phyloP scores from a whole-genome alignment of 2,797 vertebrate genomes.

The Zalophus californianus region DNA sequence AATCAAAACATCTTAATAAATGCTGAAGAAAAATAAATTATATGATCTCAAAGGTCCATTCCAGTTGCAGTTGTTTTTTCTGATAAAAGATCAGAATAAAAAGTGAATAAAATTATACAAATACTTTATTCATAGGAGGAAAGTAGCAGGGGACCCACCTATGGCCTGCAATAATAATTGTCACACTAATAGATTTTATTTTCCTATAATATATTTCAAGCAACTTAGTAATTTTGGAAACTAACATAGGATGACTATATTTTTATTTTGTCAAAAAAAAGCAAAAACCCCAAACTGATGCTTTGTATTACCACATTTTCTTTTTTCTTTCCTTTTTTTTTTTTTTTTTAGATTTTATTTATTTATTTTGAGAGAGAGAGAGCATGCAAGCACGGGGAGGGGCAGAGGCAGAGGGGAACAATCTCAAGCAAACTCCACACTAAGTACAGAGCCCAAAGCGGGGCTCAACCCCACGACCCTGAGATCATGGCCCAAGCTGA shows the following conservation, averaged over 20 bases:
- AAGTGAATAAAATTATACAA: slow-evolving; percentile 55
- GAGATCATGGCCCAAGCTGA: background rate
- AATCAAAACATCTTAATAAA: slow-evolving; percentile 70
- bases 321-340: background rate
- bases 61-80: slow-evolving; percentile 20
- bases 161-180: background rate
- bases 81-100: slow-evolving; percentile 55
- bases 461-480: background rate
- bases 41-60: slow-evolving; percentile 32
- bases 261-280: slow-evolving; percentile 55
- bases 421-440: background rate
- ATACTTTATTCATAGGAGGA: background rate
- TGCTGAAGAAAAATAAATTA: slow-evolving; percentile 64
- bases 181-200: slow-evolving; percentile 27
- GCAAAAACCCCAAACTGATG: slow-evolving; percentile 39
- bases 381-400: background rate
- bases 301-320: background rate
- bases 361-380: background rate
- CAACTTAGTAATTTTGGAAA: background rate
- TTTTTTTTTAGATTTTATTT: background rate
- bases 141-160: background rate
- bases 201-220: background rate
- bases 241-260: background rate
- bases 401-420: background rate
- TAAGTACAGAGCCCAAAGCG: fast-evolving